Evolutionary conservation across 2,113 vertebrate genomes (phyloP).

Genomic region (Sinocyclocheilus anshuiensis): DNA sequence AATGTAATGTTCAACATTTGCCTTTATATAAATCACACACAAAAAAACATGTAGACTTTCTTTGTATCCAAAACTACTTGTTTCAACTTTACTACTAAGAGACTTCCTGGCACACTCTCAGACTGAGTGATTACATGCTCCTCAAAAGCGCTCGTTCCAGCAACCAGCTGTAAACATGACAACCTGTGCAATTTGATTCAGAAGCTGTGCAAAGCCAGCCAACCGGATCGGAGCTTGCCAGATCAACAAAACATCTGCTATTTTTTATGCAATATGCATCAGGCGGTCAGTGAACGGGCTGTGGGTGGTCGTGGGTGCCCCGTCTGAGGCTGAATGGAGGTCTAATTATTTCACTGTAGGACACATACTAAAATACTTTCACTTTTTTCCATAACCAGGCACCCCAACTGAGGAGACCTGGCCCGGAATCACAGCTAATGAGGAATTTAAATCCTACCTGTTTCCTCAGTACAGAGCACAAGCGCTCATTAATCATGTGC

Average conservation of each 20-base stretch:
- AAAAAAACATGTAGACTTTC: background rate
- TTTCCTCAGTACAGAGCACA: slow-evolving; percentile 86
- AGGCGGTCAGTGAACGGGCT: background rate
- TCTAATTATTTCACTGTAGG: slow-evolving; percentile 27
- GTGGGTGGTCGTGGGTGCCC: background rate
- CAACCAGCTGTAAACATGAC: slow-evolving; percentile 11
- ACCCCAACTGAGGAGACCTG: slow-evolving; percentile 91
- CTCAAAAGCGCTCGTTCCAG: background rate
- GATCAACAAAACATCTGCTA: background rate
- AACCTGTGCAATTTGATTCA: background rate
- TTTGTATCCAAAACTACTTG: background rate
- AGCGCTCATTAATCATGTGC: slow-evolving; percentile 88
- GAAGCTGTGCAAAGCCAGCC: slow-evolving; percentile 3
- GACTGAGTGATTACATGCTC: background rate
- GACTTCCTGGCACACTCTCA: background rate
- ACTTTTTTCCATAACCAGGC: slow-evolving; percentile 69
- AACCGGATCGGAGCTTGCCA: background rate
- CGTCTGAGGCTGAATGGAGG: background rate
- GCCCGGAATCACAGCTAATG: slow-evolving; percentile 83
- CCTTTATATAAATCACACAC: background rate
- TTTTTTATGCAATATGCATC: background rate
- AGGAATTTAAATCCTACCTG: slow-evolving; percentile 87
- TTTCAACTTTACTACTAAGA: background rate
- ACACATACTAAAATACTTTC: background rate
- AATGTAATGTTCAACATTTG: background rate